Conservation (phyloP, 2,888 invertebrate species). For the Mystacides longicornis region DNA sequence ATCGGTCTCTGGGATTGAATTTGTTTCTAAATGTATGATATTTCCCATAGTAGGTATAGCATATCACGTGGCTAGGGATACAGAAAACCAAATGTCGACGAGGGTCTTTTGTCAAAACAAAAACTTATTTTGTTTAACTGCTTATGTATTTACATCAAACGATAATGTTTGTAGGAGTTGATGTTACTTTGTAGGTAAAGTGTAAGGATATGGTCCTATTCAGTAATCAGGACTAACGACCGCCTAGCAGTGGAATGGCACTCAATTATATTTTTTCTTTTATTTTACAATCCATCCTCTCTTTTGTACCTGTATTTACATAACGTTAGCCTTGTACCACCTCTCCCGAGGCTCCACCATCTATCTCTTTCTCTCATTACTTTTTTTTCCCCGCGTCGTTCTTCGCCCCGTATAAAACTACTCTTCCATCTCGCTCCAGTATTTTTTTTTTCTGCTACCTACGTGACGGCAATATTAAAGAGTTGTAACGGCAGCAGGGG, state of each 20-base stretch:
- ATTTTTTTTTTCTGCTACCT: constrained; percentile 3
- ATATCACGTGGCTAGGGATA: too few relatives aligned
- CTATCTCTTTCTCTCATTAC: background rate
- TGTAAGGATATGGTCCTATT: too few relatives aligned
- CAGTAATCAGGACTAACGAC: background rate
- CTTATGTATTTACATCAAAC: too few relatives aligned
- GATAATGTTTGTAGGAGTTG: too few relatives aligned
- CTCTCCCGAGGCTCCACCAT: background rate
- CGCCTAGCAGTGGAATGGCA: constrained; percentile 4
- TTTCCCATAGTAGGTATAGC: too few relatives aligned
- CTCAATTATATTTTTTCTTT: constrained; percentile 13
- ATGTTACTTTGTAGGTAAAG: too few relatives aligned
- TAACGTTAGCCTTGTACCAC: constrained; percentile 20
- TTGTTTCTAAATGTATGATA: too few relatives aligned
- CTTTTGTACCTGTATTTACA: constrained; percentile 21
- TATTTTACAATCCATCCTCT: constrained; percentile 4
- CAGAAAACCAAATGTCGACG: too few relatives aligned
- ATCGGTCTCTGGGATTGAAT: too few relatives aligned
- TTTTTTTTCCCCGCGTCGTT: constrained; percentile 5
- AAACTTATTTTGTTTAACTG: too few relatives aligned
- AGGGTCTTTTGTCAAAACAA: too few relatives aligned
- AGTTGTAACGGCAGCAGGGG: background rate
- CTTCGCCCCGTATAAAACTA: too few relatives aligned
- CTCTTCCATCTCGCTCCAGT: background rate
- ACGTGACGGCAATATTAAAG: constrained; percentile 14